A percentile compares a stretch with the other conserved stretches of the same genome.
Conservation (phyloP, 2,888 invertebrate species). For the Polydrusus cervinus region DNA sequence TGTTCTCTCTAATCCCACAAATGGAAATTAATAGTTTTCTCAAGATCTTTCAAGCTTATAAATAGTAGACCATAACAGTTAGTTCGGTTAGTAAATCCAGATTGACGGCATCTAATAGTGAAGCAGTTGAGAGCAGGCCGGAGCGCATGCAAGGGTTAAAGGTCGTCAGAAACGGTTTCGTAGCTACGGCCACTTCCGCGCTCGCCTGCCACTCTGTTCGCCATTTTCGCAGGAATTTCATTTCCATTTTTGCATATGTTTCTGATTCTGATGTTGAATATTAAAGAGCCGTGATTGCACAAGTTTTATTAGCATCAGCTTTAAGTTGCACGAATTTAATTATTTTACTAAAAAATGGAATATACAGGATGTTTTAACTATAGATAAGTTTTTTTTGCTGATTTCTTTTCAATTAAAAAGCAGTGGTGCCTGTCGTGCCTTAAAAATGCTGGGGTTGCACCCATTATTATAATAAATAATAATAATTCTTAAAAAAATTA, state of each 20-base stretch:
- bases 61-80: conserved; percentile 26
- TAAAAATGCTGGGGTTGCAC: too few species aligned
- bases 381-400: too few species aligned
- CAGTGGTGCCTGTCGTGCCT: too few species aligned
- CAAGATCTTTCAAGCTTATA: conserved; percentile 24
- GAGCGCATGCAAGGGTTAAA: conserved; percentile 61
- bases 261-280: conserved; percentile 21
- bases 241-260: conserved; percentile 36
- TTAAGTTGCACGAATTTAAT: conserved; percentile 40
- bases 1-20: conserved; percentile 1
- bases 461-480: too few species aligned
- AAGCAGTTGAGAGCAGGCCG: conserved; percentile 57
- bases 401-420: too few species aligned
- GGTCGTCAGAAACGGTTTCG: conserved; percentile 56
- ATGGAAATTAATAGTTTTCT: conserved; percentile 19
- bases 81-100: conserved; percentile 51
- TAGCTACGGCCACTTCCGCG: conserved; percentile 50
- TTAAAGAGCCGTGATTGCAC: conserved; percentile 11
- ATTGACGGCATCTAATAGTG: conserved; percentile 59
- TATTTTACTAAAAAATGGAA: conserved; percentile 1
- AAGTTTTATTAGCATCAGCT: conserved; percentile 22
- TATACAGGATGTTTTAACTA: background rate
- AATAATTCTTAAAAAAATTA: too few species aligned
- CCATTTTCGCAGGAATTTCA: conserved; percentile 48
- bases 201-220: conserved; percentile 47